A percentile compares a stretch with the other conserved stretches of the same genome.
Conservation (phyloP, 2,888 invertebrate species). For the Molorchus minor region DNA sequence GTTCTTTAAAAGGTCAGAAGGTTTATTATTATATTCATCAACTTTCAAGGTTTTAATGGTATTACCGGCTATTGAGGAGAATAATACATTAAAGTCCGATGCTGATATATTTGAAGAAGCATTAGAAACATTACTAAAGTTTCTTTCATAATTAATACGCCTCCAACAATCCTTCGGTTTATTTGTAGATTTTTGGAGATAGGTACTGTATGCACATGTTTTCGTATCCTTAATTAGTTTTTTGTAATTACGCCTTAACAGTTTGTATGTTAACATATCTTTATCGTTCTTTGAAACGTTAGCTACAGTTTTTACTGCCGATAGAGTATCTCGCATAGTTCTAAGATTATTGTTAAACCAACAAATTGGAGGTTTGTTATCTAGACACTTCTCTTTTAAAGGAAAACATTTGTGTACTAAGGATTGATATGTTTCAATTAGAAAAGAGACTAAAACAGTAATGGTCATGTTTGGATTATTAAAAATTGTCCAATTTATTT, state of each 20-base stretch:
- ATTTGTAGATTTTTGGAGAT: neutral
- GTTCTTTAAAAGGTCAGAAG: neutral
- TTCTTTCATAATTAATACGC: neutral
- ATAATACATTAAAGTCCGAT: neutral
- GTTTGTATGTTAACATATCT: neutral
- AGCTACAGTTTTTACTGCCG: neutral
- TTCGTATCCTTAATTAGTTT: neutral
- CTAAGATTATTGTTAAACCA: neutral
- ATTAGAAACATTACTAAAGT: neutral
- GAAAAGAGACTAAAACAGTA: neutral
- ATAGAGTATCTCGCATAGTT: neutral
- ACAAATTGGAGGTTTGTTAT: neutral
- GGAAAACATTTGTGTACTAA: neutral
- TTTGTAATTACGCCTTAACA: neutral
- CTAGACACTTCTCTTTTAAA: neutral
- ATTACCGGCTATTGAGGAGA: neutral
- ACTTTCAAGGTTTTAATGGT: neutral
- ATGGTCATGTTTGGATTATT: neutral
- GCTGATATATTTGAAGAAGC: neutral
- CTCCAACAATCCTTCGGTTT: neutral
- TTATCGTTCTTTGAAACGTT: neutral
- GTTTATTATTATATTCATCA: neutral
- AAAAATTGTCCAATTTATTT: neutral
- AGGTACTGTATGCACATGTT: neutral
- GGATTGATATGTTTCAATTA: neutral